Evolutionary conservation across 2,797 vertebrate genomes (phyloP), one percentile per base, ranked within the genome.

Genomic region (Trachops cirrhosus): DNA sequence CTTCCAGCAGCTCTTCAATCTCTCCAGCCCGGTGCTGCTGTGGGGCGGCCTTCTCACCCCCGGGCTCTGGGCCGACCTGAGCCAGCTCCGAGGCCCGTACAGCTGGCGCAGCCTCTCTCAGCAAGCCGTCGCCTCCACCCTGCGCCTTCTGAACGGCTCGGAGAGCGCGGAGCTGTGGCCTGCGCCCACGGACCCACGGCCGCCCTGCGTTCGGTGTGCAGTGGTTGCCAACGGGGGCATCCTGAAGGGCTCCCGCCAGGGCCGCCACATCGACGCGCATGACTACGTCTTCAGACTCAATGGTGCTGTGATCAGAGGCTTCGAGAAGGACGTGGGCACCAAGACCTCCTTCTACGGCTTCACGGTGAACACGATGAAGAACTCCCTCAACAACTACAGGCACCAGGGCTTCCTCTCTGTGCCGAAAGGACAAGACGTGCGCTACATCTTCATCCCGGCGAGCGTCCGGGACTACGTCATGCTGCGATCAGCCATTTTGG

Each of bases 211-310:
- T 1, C 97, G 97, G 70, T 99, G 99, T 0, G 98, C 99, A 0
- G 98, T 99, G 94, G 98, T 99, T 54, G 98, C 98, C 59, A 99
- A 99, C 0, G 98, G 98, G 0, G 98, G 98, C 4, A 99, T 99
- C 93, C 98, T 99, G 74, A 98, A 97, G 0, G 98, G 98, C 68
- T 99, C 99, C 0, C 52, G 86, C 26, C 98, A 98, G 97, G 99
- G 99, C 85, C 64, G 7, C 44, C 97, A 92, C 82, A 99, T 99
- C 9, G 98, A 99, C 15, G 87, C 93, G 1, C 99, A 99, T 0
- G 52, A 99, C 96, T 98, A 98, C 26, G 98, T 99, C 29, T 99
- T 99, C 97, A 98, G 98, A 77, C 83, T 99, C 83, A 99, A 99
- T 0, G 98, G 98, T 0, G 98, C 98, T 0, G 88, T 99, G 71